Evolutionary conservation across 2,797 vertebrate species (phyloP).

Genomic region (Odontamblyopus rebecca): DNA sequence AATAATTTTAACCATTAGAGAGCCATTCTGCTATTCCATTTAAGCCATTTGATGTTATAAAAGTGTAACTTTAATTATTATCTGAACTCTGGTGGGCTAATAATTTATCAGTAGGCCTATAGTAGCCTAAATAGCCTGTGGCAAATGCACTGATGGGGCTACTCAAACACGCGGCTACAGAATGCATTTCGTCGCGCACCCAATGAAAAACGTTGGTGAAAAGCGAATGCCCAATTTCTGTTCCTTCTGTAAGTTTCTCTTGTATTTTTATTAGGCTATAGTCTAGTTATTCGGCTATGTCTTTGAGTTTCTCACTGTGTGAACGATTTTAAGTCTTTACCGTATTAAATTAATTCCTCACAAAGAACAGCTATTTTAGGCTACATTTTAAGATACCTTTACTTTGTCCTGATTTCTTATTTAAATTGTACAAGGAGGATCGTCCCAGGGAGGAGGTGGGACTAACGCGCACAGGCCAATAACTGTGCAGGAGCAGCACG

Average conservation of each 20-base stretch:
- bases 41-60: background rate
- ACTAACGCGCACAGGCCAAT: slow-evolving; percentile 4
- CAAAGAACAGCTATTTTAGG: background rate
- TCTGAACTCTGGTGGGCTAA: background rate
- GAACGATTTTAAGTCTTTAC: background rate
- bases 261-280: background rate
- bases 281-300: background rate
- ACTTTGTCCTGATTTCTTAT: background rate
- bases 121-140: background rate
- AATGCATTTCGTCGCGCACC: too few relatives aligned
- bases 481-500: background rate
- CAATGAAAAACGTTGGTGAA: background rate
- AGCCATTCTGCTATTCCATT: too few relatives aligned
- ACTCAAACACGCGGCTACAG: too few relatives aligned
- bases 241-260: too few relatives aligned
- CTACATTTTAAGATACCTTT: background rate
- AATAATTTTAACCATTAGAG: too few relatives aligned
- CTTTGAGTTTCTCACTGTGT: background rate
- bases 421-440: background rate
- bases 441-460: slow-evolving; percentile 8
- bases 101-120: background rate
- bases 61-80: background rate
- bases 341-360: background rate
- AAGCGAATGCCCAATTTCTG: background rate
- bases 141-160: too few relatives aligned